phyloP scores from a whole-genome alignment of 53 echinoderm and acorn worm species.

The Apostichopus leukothele region DNA sequence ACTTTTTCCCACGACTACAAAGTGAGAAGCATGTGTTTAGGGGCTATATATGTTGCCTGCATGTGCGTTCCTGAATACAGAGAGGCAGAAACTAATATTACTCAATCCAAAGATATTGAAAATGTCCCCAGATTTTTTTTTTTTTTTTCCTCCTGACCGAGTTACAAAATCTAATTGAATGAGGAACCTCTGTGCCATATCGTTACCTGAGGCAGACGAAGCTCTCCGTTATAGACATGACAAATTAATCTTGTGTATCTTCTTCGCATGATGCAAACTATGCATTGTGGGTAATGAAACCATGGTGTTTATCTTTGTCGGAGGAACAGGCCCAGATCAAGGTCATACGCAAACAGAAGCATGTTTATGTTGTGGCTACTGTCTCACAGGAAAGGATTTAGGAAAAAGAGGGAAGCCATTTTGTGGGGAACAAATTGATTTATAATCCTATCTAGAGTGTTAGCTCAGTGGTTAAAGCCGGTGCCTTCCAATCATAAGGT shows the following conservation, averaged over 20 bases:
- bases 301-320: background rate
- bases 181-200: constrained; percentile 13
- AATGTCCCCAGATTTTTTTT: too few species aligned
- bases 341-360: background rate
- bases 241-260: constrained; percentile 10
- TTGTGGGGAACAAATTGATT: too few species aligned
- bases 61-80: too few species aligned
- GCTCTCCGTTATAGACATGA: constrained; percentile 14
- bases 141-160: constrained; percentile 21
- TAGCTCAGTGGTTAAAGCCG: too few species aligned
- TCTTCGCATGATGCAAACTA: background rate
- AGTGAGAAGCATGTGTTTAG: too few species aligned
- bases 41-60: too few species aligned
- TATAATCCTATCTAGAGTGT: too few species aligned
- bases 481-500: too few species aligned
- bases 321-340: background rate
- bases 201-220: constrained; percentile 28
- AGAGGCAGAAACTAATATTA: too few species aligned
- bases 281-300: constrained; percentile 14
- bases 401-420: too few species aligned
- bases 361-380: constrained; percentile 15
- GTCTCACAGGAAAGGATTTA: background rate
- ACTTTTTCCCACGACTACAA: too few species aligned
- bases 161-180: constrained; percentile 24
- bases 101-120: too few species aligned